phyloP scores from a whole-genome alignment of 1,140 invertebrate species.

The Pectinophora gossypiella region DNA sequence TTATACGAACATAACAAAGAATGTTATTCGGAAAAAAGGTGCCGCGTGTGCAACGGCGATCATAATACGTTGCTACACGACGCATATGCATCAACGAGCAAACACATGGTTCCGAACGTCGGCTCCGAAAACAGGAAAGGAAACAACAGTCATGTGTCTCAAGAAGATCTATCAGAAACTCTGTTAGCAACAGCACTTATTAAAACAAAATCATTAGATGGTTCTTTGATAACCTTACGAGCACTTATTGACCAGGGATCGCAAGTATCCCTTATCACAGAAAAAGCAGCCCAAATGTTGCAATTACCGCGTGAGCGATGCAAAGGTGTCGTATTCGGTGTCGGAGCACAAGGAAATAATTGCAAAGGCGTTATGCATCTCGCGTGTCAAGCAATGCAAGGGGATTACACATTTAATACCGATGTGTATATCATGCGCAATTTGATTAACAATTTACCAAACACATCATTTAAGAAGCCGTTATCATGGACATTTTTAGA shows the following conservation, averaged over 20 bases:
- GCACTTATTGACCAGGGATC: constrained; percentile 17
- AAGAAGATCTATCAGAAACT: neutral
- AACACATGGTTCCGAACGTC: neutral
- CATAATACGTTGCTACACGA: constrained; percentile 21
- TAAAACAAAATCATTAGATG: constrained; percentile 1
- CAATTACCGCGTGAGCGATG: neutral
- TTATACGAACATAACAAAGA: constrained; percentile 14
- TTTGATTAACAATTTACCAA: neutral
- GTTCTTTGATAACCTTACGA: constrained; percentile 7
- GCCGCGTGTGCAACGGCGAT: constrained; percentile 12
- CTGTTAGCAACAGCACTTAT: constrained; percentile 6
- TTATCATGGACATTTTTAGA: neutral
- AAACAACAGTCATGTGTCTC: neutral
- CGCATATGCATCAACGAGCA: neutral
- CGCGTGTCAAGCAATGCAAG: neutral
- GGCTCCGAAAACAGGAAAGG: neutral
- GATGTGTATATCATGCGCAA: neutral
- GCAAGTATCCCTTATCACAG: constrained; percentile 11
- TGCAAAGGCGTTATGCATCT: neutral
- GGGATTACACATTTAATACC: neutral
- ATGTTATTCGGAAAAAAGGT: constrained; percentile 15
- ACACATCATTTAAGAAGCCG: neutral
- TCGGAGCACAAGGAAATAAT: neutral
- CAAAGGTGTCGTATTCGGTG: constrained; percentile 1
- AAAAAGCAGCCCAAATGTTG: constrained; percentile 10